Base-by-base conservation (phyloP, 1,140 invertebrate species). In the Aphelenchoides fujianensis region DNA sequence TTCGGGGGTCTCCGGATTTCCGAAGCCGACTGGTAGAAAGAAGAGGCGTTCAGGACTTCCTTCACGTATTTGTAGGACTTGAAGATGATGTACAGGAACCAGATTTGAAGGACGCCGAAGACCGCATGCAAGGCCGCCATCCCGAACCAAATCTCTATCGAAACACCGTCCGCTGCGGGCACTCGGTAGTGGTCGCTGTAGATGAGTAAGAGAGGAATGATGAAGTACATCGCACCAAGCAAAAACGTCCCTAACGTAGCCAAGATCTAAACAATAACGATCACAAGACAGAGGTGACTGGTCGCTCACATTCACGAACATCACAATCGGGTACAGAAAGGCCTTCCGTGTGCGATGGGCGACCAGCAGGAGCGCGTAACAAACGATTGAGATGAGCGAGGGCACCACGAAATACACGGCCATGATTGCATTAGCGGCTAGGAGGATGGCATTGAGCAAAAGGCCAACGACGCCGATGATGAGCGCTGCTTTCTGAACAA, bases 61-160 rank as follows among this genome's bases (percentile, higher is more conserved):
- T 59, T 59, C 5, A 59, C 5, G 19, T 59, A 59, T 19, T 59
- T 59, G 5, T 59, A 7, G 12, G 55, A 27, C 34, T 59, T 59
- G 19, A 30, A 59, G 55, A 59, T 19, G 7, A 59, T 19, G 55
- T 59, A 59, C 28, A 5, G 7, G 23, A 59, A 59, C 5, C 19
- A 59, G 23, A 59, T 30, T 59, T 59, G 55, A 59, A 59, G 28
- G 5, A 23, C 5, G 23, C 55, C 5, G 34, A 59, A 5, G 7
- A 5, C 7, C 28, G 34, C 5, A 23, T 59, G 55, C 7, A 59
- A 5, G 23, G 34, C 12, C 28, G 5, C 5, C 55, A 59, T 5
- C 5, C 12, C 19, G 34, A 59, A 5, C 5, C 12, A 59, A 5
- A 59, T 19, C 5, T 16, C 55, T 7, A 59, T 59, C 5, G 27